phyloP scores from a whole-genome alignment of 2,113 vertebrate genomes.

The Chaetorhynchus papuensis region DNA sequence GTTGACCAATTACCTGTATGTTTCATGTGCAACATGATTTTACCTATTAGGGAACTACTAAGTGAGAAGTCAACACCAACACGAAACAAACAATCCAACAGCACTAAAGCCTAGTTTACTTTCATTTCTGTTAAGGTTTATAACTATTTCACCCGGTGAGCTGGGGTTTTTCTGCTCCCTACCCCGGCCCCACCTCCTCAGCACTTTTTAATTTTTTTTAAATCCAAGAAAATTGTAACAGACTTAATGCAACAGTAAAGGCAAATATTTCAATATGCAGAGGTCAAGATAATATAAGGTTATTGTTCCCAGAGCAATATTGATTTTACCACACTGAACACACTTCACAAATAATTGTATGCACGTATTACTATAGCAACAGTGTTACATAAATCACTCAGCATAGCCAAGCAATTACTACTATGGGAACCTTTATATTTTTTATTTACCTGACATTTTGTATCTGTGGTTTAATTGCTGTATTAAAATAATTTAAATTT shows the following conservation, averaged over 20 bases:
- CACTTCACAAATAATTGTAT: neutral
- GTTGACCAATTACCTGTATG: neutral
- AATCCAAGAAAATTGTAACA: neutral
- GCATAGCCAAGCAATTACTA: neutral
- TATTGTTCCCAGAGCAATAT: neutral
- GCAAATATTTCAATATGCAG: neutral
- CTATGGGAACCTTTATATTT: neutral
- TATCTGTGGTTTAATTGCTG: neutral
- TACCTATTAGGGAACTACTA: neutral
- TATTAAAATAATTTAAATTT: neutral
- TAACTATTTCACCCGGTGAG: neutral
- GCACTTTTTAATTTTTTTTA: neutral
- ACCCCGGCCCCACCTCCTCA: fast-evolving
- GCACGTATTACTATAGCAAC: neutral
- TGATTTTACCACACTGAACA: neutral
- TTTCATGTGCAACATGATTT: neutral
- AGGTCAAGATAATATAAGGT: neutral
- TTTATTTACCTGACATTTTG: neutral
- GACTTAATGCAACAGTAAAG: neutral
- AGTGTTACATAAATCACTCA: neutral
- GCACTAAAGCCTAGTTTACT: neutral
- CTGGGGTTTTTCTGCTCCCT: neutral
- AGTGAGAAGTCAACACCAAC: neutral
- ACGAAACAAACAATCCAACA: neutral
- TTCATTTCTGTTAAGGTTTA: neutral